These are phyloP conservation scores for Camponotus fellah DNA, from an alignment of 2,888 invertebrate genomes.

Conservation along the genomic window DNA sequence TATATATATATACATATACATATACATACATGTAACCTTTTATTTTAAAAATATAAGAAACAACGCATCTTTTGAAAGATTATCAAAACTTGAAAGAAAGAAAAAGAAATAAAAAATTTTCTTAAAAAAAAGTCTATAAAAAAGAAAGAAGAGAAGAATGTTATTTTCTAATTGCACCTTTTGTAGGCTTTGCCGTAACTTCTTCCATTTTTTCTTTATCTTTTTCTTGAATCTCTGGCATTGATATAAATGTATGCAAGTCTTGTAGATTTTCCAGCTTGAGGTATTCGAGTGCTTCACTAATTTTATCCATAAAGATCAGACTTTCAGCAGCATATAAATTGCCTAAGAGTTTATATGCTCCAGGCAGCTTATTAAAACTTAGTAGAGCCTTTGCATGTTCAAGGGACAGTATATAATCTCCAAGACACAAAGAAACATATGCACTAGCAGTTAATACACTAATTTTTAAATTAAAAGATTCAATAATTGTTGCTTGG, in stretches of 20 bases:
- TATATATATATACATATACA: background rate
- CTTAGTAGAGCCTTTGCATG: constrained; percentile 92
- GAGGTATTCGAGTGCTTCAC: constrained; percentile 94
- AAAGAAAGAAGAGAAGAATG: background rate
- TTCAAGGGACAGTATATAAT: constrained; percentile 92
- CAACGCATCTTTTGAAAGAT: background rate
- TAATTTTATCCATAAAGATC: constrained; percentile 92
- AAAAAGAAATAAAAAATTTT: constrained; percentile 4
- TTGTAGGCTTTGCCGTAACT: constrained; percentile 76
- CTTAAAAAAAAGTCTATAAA: background rate
- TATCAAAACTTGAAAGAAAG: background rate
- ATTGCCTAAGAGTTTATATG: constrained; percentile 93
- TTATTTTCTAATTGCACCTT: constrained; percentile 71
- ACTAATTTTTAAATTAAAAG: constrained; percentile 86
- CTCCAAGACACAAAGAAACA: constrained; percentile 94
- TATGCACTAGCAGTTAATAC: constrained; percentile 94
- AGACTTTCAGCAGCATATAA: constrained; percentile 96
- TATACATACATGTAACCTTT: background rate
- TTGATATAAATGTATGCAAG: constrained; percentile 85
- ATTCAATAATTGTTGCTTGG: constrained; percentile 77
- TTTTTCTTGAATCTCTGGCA: constrained; percentile 79
- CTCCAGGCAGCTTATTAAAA: constrained; percentile 91
- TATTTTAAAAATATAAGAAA: background rate
- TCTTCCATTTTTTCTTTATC: constrained; percentile 86
- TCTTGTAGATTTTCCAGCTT: constrained; percentile 91